Evolutionary conservation across 2,888 invertebrate genomes (phyloP).

Genomic region (Diadegma fenestrale): DNA sequence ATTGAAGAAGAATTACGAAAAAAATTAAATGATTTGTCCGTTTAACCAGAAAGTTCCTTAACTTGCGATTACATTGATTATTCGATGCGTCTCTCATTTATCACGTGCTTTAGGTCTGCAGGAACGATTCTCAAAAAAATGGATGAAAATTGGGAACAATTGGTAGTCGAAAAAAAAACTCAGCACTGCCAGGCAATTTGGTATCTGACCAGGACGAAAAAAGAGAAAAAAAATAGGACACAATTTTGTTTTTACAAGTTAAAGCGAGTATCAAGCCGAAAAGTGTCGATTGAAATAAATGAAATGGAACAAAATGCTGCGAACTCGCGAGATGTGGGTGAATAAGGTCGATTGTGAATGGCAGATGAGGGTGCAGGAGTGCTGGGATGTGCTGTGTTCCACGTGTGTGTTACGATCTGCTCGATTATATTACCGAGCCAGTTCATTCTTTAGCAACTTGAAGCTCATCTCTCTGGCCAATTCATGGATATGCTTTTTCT

Average conservation of each 20-base stretch:
- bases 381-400: not conserved
- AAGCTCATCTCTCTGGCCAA: slow-evolving; percentile 34
- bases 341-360: slow-evolving; percentile 8
- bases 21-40: too few relatives aligned
- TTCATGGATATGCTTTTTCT: slow-evolving; percentile 31
- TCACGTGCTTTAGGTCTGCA: not conserved
- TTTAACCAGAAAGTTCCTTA: too few relatives aligned
- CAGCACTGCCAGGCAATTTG: not conserved
- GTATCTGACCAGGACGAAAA: not conserved
- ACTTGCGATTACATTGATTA: too few relatives aligned
- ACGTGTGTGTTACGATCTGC: slow-evolving; percentile 2
- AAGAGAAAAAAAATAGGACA: not conserved
- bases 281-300: slow-evolving; percentile 15
- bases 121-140: not conserved
- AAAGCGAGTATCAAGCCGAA: not conserved
- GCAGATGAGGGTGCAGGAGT: not conserved
- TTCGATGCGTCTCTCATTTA: too few relatives aligned
- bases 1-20: too few relatives aligned
- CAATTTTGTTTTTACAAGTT: not conserved
- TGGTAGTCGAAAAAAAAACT: not conserved
- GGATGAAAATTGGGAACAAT: not conserved
- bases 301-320: not conserved
- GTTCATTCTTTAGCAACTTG: slow-evolving; percentile 12
- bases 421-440: slow-evolving; percentile 16
- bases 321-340: not conserved